phyloP scores from a whole-genome alignment of 2,797 vertebrate genomes.

The Aphelocoma californica region DNA sequence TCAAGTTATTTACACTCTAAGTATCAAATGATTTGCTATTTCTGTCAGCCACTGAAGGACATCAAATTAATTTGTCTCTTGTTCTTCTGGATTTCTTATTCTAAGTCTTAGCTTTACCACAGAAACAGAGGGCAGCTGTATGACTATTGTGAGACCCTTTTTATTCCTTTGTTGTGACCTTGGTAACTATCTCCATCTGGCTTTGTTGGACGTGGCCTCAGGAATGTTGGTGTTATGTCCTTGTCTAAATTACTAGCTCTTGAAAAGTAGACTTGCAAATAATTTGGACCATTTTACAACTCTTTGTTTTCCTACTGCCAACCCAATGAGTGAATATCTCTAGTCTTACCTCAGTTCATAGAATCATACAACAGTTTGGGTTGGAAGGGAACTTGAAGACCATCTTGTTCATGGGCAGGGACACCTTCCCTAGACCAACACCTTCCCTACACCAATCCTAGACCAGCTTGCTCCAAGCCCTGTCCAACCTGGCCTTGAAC shows the following conservation, averaged over 20 bases:
- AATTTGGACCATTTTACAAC: neutral
- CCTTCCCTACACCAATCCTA: neutral
- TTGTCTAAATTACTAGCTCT: neutral
- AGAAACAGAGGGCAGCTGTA: neutral
- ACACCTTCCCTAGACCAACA: neutral
- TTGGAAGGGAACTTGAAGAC: neutral
- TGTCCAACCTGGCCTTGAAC: neutral
- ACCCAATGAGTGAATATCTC: neutral
- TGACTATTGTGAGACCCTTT: neutral
- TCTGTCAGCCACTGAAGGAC: neutral
- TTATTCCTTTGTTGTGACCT: neutral
- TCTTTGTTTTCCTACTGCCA: neutral
- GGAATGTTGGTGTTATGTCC: neutral
- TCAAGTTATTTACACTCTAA: neutral
- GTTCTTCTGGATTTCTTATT: neutral
- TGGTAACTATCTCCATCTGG: neutral
- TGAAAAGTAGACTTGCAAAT: neutral
- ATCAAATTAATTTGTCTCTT: neutral
- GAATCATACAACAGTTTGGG: neutral
- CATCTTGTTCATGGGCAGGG: neutral
- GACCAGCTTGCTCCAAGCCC: neutral
- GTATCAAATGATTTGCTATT: neutral
- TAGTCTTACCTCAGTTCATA: neutral
- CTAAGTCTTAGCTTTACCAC: neutral
- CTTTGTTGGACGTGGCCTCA: neutral